Evolutionary conservation across 1,140 invertebrate genomes (phyloP), one percentile per base, ranked within the genome.

Genomic region (Caerostris extrusa): DNA sequence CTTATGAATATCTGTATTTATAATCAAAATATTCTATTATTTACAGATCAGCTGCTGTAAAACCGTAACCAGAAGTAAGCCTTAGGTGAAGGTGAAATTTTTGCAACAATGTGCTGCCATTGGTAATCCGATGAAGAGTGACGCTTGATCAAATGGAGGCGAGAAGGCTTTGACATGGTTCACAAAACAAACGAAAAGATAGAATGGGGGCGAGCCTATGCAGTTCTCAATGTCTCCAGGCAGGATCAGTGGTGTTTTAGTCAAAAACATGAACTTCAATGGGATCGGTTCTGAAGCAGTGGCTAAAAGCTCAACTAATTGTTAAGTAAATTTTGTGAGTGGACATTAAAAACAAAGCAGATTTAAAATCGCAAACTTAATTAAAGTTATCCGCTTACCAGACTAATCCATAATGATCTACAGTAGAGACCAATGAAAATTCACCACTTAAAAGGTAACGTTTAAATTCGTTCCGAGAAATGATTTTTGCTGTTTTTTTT

Each of bases 251-350:
- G 99, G 99, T 1, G 97, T 97, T 93, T 99, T n/a, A n/a, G n/a
- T 99, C 96, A 97, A 97, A 82, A 99, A 99, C 96, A 97, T 97
- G 82, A 98, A 98, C 19, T 97, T 99, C 96, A 99, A 99, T 96
- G 98, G 98, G 82, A 98, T 99, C 94, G 98, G 98, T 57, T 97
- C 97, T 95, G 97, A 97, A 85, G 97, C 97, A 3, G 96, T 96
- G 55, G 95, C 95, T 67, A 95, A 95, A n/a, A 77, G 96, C 96
- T 34, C 97, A 97, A 96, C 96, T 98, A 19, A 97, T 98, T 89
- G 98, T 98, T 7, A 98, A 98, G 96, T 98, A 93, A 94, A 77
- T 94, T 93, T 94, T 85, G 56, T 7, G 56, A 77, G 8, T 50
- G 50, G 0, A 50, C 71, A 3, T 77, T 77, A 12, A 53, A 77